phyloP scores from a whole-genome alignment of 2,113 vertebrate genomes.

The Anthoscopus minutus region DNA sequence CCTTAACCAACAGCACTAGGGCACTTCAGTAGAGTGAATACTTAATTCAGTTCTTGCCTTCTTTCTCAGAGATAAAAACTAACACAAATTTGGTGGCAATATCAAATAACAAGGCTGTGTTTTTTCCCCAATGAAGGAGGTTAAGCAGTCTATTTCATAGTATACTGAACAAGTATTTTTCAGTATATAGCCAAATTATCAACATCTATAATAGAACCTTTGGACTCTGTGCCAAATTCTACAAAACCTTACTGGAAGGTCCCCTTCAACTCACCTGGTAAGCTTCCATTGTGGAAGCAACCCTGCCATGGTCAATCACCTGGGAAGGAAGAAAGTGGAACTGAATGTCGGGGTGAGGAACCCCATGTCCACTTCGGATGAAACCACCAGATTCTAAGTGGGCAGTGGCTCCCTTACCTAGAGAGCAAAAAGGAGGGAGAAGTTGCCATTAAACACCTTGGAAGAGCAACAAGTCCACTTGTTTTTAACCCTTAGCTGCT shows the following conservation, averaged over 20 bases:
- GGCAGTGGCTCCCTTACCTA: constrained; percentile 88
- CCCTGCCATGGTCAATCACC: constrained; percentile 91
- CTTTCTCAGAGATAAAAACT: neutral
- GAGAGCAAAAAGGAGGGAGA: neutral
- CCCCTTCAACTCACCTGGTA: constrained; percentile 81
- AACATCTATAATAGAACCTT: neutral
- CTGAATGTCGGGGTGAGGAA: constrained; percentile 91
- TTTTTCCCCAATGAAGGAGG: neutral
- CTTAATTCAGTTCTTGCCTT: neutral
- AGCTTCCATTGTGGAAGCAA: constrained; percentile 80
- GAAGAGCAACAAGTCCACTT: neutral
- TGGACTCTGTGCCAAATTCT: neutral
- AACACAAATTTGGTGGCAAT: neutral
- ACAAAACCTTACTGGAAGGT: neutral
- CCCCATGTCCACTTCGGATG: constrained; percentile 80
- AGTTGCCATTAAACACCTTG: neutral
- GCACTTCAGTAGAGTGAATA: neutral
- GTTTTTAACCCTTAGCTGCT: neutral
- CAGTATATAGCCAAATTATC: neutral
- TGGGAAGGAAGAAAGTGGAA: constrained; percentile 96
- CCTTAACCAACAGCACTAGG: neutral
- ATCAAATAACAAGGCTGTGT: neutral
- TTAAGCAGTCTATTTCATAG: neutral
- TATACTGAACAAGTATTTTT: neutral
- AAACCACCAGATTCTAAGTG: constrained; percentile 95